Conservation (phyloP, 1,140 invertebrate genomes). For the Pygmarrhopalites habei region DNA sequence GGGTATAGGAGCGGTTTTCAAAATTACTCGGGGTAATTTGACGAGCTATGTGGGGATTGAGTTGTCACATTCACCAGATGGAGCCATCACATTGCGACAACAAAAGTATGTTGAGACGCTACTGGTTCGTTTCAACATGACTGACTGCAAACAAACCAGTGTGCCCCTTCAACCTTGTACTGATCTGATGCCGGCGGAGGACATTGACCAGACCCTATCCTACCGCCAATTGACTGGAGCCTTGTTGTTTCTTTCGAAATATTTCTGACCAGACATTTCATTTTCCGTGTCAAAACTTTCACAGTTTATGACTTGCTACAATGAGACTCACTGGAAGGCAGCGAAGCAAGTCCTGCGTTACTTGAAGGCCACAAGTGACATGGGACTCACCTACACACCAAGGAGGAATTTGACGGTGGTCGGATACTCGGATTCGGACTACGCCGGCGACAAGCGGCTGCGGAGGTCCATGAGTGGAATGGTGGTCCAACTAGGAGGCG, state of each 20-base stretch:
- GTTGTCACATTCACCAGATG: constrained; percentile 39
- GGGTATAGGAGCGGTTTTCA: not conserved
- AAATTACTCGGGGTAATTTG: not conserved
- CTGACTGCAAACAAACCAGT: constrained; percentile 13
- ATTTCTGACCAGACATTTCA: constrained; percentile 18
- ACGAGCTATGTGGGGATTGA: constrained; percentile 40
- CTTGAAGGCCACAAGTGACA: constrained; percentile 34
- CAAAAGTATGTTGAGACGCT: constrained; percentile 20
- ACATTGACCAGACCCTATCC: not conserved
- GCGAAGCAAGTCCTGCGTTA: constrained; percentile 40
- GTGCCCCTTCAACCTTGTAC: constrained; percentile 20
- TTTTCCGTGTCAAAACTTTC: constrained; percentile 30
- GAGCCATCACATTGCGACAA: constrained; percentile 20
- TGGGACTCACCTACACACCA: constrained; percentile 21
- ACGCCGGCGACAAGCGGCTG: constrained; percentile 27
- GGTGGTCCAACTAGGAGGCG: constrained; percentile 40
- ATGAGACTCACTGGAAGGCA: constrained; percentile 34
- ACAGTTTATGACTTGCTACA: constrained; percentile 25
- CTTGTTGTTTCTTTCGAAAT: constrained; percentile 13
- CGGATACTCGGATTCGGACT: constrained; percentile 37
- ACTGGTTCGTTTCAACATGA: constrained; percentile 22
- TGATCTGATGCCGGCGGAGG: not conserved
- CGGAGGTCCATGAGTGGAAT: constrained; percentile 40
- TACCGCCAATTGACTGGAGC: constrained; percentile 22
- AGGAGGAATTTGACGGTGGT: not conserved